phyloP scores from a whole-genome alignment of 2,113 vertebrate species.

The Phrynosoma blainvillii region DNA sequence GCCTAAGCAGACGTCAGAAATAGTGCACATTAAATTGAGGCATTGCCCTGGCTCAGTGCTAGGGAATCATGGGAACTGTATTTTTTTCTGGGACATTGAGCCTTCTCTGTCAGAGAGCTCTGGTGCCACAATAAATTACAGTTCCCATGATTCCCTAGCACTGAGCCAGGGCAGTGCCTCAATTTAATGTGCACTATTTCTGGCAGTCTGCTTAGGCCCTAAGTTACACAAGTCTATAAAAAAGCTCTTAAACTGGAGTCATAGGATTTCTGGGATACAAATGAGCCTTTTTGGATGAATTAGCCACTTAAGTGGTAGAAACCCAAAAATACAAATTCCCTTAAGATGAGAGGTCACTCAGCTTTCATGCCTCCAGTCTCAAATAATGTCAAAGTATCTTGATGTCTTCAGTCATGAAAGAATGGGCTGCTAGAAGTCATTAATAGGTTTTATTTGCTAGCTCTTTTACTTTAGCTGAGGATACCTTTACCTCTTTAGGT shows the following conservation, averaged over 20 bases:
- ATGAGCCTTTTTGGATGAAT: constrained; percentile 50
- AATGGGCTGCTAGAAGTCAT: constrained; percentile 26
- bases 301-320: constrained; percentile 58
- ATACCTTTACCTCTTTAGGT: constrained; percentile 32
- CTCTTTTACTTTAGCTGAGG: constrained; percentile 41
- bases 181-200: too few relatives aligned
- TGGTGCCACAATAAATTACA: too few relatives aligned
- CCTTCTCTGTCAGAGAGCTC: too few relatives aligned
- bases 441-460: constrained; percentile 37
- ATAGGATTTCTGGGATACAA: constrained; percentile 78
- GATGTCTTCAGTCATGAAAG: constrained; percentile 44
- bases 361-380: constrained; percentile 27
- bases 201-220: too few relatives aligned
- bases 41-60: too few relatives aligned
- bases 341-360: constrained; percentile 28
- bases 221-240: constrained; percentile 86
- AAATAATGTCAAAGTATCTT: constrained; percentile 36
- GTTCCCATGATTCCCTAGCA: too few relatives aligned
- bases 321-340: constrained; percentile 50
- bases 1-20: too few relatives aligned
- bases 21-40: too few relatives aligned
- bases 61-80: too few relatives aligned
- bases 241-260: constrained; percentile 82
- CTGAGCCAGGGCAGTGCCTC: too few relatives aligned
- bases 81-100: too few relatives aligned